Evolutionary conservation across 1,140 invertebrate genomes (phyloP), one percentile per base, ranked within the genome.

Genomic region (Vollenhovia emeryi): DNA sequence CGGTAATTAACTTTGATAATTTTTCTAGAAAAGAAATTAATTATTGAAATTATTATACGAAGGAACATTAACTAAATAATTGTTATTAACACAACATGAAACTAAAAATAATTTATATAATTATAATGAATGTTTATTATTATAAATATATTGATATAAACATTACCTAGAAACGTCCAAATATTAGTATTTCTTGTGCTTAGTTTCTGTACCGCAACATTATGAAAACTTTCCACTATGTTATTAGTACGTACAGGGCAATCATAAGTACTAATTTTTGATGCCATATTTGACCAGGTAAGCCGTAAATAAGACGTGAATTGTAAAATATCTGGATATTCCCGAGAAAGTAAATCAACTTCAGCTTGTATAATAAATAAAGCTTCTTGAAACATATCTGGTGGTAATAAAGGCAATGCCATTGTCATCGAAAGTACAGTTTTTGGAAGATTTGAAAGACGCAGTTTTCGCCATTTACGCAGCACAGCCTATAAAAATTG

Each of bases 201-300:
- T 40, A 74, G 6, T 40, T 74, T 74, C 50, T 74, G 69, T 1
- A 3, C 18, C 8, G 69, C 50, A 57, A 40, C 57, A 18, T 74
- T 74, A 57, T 74, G 50, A n/a, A 74, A 74, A 57, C 69, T 74
- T 74, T 74, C 69, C 24, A 74, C 69, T n/a, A n/a, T n/a, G n/a
- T n/a, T n/a, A n/a, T n/a, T n/a, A n/a, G n/a, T n/a, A n/a, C n/a
- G n/a, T n/a, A 73, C 4, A 40, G 50, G 69, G 24, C 69, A 73
- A 55, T 8, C 0, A 73, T 73, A 73, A 36, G 69, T 73, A 55
- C 69, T 55, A 55, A 73, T 73, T 73, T 13, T 55, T 21, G 69
- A 73, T 36, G 30, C 69, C 69, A 73, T 73, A 36, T 73, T 73
- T 50, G 18, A 69, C 66, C 50, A 73, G n/a, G 48, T 36, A 74